Conservation (phyloP, 2,797 vertebrate species). For the Sebastes taczanowskii region DNA sequence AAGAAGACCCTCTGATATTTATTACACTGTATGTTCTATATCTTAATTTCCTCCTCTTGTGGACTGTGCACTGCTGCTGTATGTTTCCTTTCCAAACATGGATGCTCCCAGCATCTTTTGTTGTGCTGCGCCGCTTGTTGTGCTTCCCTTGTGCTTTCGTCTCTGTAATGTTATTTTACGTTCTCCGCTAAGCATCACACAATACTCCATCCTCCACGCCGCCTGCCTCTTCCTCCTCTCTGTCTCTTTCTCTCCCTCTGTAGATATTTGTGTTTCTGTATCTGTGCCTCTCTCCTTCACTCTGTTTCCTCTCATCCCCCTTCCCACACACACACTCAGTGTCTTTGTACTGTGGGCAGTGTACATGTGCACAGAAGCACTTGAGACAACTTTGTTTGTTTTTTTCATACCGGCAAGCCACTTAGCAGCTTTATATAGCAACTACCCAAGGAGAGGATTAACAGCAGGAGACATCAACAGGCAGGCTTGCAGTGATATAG, state of each 20-base stretch:
- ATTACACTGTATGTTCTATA: constrained; percentile 52
- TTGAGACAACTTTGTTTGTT: constrained; percentile 73
- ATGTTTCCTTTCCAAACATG: constrained; percentile 30
- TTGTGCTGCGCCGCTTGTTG: constrained; percentile 19
- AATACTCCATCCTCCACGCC: constrained; percentile 47
- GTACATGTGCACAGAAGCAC: constrained; percentile 67
- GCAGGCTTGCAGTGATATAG: constrained; percentile 51
- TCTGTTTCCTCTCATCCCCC: constrained; percentile 63
- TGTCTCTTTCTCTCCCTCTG: constrained; percentile 40
- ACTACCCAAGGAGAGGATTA: constrained; percentile 79
- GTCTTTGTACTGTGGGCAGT: constrained; percentile 72
- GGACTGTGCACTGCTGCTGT: constrained; percentile 8
- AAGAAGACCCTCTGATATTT: constrained; percentile 58
- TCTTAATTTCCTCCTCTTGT: constrained; percentile 42
- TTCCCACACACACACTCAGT: constrained; percentile 65
- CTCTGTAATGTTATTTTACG: constrained; percentile 51
- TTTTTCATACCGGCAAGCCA: constrained; percentile 67
- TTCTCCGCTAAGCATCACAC: constrained; percentile 59
- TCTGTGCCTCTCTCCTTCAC: constrained; percentile 53
- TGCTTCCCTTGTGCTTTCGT: constrained; percentile 42
- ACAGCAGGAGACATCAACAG: constrained; percentile 74
- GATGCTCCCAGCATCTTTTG: constrained; percentile 24
- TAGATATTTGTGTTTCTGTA: constrained; percentile 64
- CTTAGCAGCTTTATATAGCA: constrained; percentile 81
- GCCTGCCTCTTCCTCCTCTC: constrained; percentile 33